These are phyloP conservation scores for Synergus gifuensis DNA, from an alignment of 2,888 invertebrate species.

Conservation along the genomic window DNA sequence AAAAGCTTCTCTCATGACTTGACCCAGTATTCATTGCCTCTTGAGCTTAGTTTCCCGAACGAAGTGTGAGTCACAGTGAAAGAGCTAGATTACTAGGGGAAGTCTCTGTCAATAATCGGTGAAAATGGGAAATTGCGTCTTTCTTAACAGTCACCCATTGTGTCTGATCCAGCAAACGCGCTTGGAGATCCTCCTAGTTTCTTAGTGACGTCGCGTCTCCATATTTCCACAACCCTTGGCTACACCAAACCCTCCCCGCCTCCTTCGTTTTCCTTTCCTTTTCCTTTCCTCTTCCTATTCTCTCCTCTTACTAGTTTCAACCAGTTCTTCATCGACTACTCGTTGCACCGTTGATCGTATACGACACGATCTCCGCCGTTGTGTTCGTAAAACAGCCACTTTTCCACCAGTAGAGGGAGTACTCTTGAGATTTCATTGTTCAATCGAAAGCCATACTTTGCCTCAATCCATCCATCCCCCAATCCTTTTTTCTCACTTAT, in stretches of 20 bases:
- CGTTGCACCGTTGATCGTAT: constrained; percentile 57
- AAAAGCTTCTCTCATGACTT: background rate
- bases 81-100: background rate
- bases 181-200: constrained; percentile 54
- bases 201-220: constrained; percentile 44
- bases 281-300: constrained; percentile 28
- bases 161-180: constrained; percentile 61
- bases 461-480: constrained; percentile 49
- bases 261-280: background rate
- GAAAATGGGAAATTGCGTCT: constrained; percentile 58
- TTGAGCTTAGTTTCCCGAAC: constrained; percentile 23
- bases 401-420: constrained; percentile 63
- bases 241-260: constrained; percentile 41
- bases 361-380: constrained; percentile 59
- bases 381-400: constrained; percentile 70
- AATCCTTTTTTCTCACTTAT: constrained; percentile 34
- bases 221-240: constrained; percentile 45
- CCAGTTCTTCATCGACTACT: constrained; percentile 55
- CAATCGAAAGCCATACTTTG: constrained; percentile 59
- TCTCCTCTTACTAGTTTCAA: constrained; percentile 42
- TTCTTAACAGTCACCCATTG: constrained; percentile 55
- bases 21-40: constrained; percentile 33
- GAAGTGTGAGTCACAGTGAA: constrained; percentile 10
- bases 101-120: constrained; percentile 57
- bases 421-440: constrained; percentile 68